A percentile compares a stretch with the other conserved stretches of the same genome.
phyloP scores from a whole-genome alignment of 2,797 vertebrate species.

The Nyctibius grandis region DNA sequence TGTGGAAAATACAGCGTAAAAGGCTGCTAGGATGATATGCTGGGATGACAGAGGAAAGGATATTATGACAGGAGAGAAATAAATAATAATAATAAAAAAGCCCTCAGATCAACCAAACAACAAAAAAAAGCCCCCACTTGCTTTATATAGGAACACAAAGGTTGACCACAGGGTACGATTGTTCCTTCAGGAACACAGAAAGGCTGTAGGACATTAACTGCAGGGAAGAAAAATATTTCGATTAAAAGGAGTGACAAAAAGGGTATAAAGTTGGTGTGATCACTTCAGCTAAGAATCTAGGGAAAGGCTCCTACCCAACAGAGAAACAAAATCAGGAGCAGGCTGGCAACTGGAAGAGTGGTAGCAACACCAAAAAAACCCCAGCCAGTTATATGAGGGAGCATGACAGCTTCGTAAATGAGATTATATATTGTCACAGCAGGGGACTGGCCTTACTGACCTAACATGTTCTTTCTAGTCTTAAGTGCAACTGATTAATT shows the following conservation, averaged over 20 bases:
- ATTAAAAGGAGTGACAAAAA: background rate
- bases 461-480: conserved; percentile 2
- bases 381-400: background rate
- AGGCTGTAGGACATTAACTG: background rate
- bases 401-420: background rate
- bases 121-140: background rate
- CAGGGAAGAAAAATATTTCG: background rate
- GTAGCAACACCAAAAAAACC: background rate
- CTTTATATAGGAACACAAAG: background rate
- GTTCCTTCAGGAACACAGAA: background rate
- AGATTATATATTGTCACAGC: background rate
- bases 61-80: background rate
- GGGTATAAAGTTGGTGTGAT: background rate
- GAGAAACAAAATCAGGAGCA: background rate
- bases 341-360: background rate
- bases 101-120: accelerated
- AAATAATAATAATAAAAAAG: background rate
- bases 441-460: background rate
- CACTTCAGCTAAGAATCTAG: background rate
- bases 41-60: background rate
- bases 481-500: conserved; percentile 18
- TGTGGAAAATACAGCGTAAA: background rate
- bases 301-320: background rate
- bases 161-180: background rate
- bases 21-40: background rate